Percentiles rank a stretch among this genome's conserved stretches.
These are phyloP conservation scores for Pachyseris speciosa DNA, from an alignment of 64 coral and sea anemone genomes.

Conservation along the genomic window DNA sequence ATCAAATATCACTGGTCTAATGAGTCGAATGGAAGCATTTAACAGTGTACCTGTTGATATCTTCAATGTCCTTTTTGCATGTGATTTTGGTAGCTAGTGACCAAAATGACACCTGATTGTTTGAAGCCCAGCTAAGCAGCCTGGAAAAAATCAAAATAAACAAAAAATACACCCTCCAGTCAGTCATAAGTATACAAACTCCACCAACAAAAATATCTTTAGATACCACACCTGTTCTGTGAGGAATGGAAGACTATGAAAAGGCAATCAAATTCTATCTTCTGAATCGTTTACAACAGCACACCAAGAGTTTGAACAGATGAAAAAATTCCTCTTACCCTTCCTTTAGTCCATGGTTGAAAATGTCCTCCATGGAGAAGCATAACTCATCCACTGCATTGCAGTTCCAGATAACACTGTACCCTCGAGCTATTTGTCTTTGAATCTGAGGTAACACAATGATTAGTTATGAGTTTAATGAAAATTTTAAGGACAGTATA, in stretches of 20 bases:
- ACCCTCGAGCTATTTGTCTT: conserved; percentile 3
- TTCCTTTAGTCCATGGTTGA: conserved; percentile 68
- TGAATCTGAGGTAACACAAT: conserved; percentile 31
- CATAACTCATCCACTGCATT: conserved; percentile 49
- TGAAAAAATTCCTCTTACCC: neutral
- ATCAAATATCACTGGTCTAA: too few relatives aligned
- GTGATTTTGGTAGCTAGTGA: conserved; percentile 72
- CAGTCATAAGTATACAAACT: neutral
- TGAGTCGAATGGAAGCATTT: too few relatives aligned
- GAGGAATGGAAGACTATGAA: too few relatives aligned
- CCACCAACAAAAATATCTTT: too few relatives aligned
- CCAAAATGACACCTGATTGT: conserved; percentile 83
- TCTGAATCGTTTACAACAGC: too few relatives aligned
- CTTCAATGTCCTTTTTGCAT: conserved; percentile 82
- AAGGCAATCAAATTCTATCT: too few relatives aligned
- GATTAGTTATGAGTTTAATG: neutral
- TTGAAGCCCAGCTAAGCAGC: conserved; percentile 78
- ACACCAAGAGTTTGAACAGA: neutral
- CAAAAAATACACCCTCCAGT: neutral
- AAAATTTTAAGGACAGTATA: neutral
- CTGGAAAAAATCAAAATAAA: conserved; percentile 30
- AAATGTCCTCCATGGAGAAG: conserved; percentile 58
- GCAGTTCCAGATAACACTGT: conserved; percentile 51
- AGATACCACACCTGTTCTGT: neutral
- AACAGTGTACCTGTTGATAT: conserved; percentile 54